Evolutionary conservation across 2,888 invertebrate genomes (phyloP), one percentile per base, ranked within the genome.

Genomic region (Zootermopsis nevadensis): DNA sequence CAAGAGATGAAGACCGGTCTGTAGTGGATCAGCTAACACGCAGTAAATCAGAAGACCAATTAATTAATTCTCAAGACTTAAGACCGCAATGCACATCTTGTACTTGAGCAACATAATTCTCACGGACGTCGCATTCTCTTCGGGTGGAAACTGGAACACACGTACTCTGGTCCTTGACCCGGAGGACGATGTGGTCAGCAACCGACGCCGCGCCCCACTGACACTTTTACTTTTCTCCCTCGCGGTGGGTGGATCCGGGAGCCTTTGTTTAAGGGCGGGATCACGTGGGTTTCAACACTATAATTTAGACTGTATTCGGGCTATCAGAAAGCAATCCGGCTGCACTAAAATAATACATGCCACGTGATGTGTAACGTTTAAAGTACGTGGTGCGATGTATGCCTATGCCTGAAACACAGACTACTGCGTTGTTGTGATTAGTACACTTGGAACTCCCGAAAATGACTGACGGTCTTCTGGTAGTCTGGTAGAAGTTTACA

Each of bases 91-190:
- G 4, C n/a, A n/a, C 4, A 6, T 6, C 27, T 48, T 12, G 12
- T 8, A 4, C 60, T 60, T 60, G n/a, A 60, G 60, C 27, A 60
- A n/a, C 60, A 27, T n/a, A 60, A 60, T 60, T 60, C 60, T 60
- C 60, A 10, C 7, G 15, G n/a, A 60, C 60, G 10, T 27, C n/a
- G 27, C 60, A 60, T 27, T 60, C 27, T 60, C n/a, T 27, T 55
- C 55, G 27, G n/a, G 60, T n/a, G 60, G 60, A 60, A 60, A n/a
- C 27, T 60, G 12, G 60, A 60, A 60, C 60, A 12, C 7, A 6
- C 27, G n/a, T n/a, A n/a, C n/a, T n/a, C 60, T 27, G 60, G 60
- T 60, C 60, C 60, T n/a, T 60, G 60, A 60, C 60, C 60, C 60
- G 8, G 60, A 27, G 60, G 60, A 27, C 12, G 60, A n/a, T 60